Base-by-base conservation (phyloP, 2,888 invertebrate species). In the Eristalis intricaria region DNA sequence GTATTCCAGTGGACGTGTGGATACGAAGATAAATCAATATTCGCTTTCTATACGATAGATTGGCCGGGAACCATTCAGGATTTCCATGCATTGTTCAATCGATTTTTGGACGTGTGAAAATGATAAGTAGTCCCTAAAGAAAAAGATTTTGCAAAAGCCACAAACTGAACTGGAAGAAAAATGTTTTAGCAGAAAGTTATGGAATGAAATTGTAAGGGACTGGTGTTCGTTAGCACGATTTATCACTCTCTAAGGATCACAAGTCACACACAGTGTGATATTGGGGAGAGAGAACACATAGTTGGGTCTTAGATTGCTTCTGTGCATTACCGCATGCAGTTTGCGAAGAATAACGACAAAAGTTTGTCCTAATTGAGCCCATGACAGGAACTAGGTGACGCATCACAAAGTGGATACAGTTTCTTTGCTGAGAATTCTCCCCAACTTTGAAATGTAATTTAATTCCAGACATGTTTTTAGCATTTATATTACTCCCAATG, bases 41-140 rank as follows among this genome's bases (percentile, higher is more conserved):
- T 61, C 66, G 56, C 40, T 70, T 56, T 26, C 38, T 40, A 66
- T 38, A 40, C 66, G 76, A 60, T 23, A 35, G 26, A 76, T 58
- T 82, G 32, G 35, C 35, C 70, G 26, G 38, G n/a, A 61, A 23
- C 40, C 40, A 26, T 78, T 71, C 23, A 32, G 19, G 35, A 38
- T 35, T 66, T 35, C 22, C n/a, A 38, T 65, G 26, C 73, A 61
- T 73, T 43, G 64, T 40, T 69, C 35, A 43, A 70, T 73, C 58
- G 43, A 68, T 69, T 65, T 68, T 13, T 22, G 40, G 43, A 73
- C 68, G 77, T 84, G 78, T 78, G 64, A 50, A 82, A 74, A 78
- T 78, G 73, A 84, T 84, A 84, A 84, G 83, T 69, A 43, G 69
- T 73, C 40, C 35, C 73, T 63, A 40, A 32, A 40, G 73, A 61